Evolutionary conservation across 2,888 invertebrate species (phyloP).

Genomic region (Bhutanitis thaidina): DNA sequence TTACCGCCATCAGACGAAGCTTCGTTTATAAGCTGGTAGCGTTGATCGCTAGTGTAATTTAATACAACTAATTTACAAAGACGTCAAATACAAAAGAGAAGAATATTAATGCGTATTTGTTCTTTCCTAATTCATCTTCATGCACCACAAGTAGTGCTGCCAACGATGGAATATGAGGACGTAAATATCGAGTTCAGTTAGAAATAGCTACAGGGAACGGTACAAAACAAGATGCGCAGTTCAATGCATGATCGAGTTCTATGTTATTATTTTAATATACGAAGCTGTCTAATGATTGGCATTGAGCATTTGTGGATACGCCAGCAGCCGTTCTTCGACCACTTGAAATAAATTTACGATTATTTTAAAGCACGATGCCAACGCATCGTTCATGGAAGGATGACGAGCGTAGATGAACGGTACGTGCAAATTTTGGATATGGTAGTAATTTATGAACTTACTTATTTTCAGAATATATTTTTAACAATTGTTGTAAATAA

Average conservation of each 20-base stretch:
- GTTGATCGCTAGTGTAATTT: too few species aligned
- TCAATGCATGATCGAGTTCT: slow-evolving; percentile 10
- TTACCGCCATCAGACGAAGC: too few species aligned
- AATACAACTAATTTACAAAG: too few species aligned
- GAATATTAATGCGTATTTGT: too few species aligned
- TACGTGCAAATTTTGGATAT: slow-evolving; percentile 14
- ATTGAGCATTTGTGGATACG: slow-evolving; percentile 36
- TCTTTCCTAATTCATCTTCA: too few species aligned
- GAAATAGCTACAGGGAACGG: slow-evolving; percentile 1
- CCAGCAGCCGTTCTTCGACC: slow-evolving; percentile 36
- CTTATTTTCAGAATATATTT: too few species aligned
- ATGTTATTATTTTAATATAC: slow-evolving; percentile 21
- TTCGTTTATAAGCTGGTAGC: too few species aligned
- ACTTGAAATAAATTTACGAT: slow-evolving; percentile 66
- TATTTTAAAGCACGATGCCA: slow-evolving; percentile 61
- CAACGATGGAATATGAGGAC: not conserved
- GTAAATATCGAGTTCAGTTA: slow-evolving; percentile 10
- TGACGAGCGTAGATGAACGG: slow-evolving; percentile 29
- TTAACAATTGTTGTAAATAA: too few species aligned
- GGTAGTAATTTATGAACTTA: not conserved
- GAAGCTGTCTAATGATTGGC: slow-evolving; percentile 35
- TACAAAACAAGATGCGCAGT: slow-evolving; percentile 12
- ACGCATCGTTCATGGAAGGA: slow-evolving; percentile 53
- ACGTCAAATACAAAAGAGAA: too few species aligned
- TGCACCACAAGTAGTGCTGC: not conserved